A percentile compares a stretch with the other conserved stretches of the same genome.
These are phyloP conservation scores for Dendrocopos noguchii DNA, from an alignment of 2,113 vertebrate species.

Conservation along the genomic window DNA sequence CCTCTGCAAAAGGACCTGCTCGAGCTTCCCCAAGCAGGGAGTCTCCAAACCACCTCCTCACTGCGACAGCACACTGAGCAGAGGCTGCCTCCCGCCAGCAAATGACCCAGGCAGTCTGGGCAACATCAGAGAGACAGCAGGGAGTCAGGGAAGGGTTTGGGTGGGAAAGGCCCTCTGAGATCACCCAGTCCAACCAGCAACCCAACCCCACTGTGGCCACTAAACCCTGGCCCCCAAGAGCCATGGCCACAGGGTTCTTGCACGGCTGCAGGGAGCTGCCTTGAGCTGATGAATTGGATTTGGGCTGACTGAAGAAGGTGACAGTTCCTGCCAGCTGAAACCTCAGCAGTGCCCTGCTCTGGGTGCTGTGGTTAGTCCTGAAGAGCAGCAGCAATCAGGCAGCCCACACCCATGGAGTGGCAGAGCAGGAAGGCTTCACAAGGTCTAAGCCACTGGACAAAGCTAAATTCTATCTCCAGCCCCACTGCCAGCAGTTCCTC, in stretches of 20 bases:
- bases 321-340: not conserved
- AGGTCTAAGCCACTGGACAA: not conserved
- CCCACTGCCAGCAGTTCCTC: not conserved
- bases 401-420: not conserved
- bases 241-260: too few relatives aligned
- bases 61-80: not conserved
- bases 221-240: too few relatives aligned
- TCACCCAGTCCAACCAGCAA: too few relatives aligned
- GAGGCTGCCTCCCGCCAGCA: not conserved
- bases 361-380: not conserved
- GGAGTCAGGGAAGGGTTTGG: too few relatives aligned
- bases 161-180: too few relatives aligned
- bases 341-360: not conserved
- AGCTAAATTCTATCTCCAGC: not conserved
- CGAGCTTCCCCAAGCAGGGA: not conserved
- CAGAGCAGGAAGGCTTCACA: not conserved
- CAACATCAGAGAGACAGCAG: not conserved
- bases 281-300: fast-evolving
- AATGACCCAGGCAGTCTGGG: not conserved
- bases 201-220: too few relatives aligned
- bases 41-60: not conserved
- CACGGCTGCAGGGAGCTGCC: not conserved
- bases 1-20: not conserved
- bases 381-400: not conserved
- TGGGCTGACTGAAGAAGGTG: not conserved